Evolutionary conservation across 1,140 invertebrate species (phyloP), one percentile per base, ranked within the genome.

Genomic region (Aphaenogaster rudis): DNA sequence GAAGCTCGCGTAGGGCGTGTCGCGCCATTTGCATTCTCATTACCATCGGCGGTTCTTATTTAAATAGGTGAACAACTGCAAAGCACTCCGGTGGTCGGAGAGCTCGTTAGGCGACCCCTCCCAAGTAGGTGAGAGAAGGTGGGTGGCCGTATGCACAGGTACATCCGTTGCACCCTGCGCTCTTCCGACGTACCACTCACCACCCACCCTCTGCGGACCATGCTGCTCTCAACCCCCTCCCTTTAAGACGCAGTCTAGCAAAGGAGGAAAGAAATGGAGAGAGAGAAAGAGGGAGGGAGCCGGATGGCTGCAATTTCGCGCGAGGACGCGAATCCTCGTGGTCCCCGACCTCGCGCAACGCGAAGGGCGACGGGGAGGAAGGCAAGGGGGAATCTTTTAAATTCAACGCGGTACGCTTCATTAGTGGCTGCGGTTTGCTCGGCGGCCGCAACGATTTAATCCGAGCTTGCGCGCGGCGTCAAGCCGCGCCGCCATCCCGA

Each of bases 11-110:
- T 76, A 81, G 61, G 87, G 87, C 87, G 91, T 91, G 89, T 87
- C 61, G 80, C 50, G 86, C 81, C 78, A 92, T 93, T 93, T 93
- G 92, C 92, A 93, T 93, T 93, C 92, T 93, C 92, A 92, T 93
- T 93, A 93, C 90, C 92, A 93, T 93, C 84, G 67, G 88, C 86
- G 88, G 88, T 81, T 86, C 89, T 89, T 92, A 93, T 93, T 93
- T 88, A 93, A 93, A 93, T 91, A 92, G 88, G 87, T 78, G 90
- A 92, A 92, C 89, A 91, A 91, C 90, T 89, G 80, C 88, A 57
- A 91, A 88, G 74, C 87, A 88, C 86, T 81, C 61, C 7, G 89
- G 42, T 86, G 80, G 45, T 64, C 67, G 86, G 64, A 48, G 48
- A 64, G 86, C 74, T 90, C 88, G 86, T 90, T 88, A 90, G 85